Evolutionary conservation across 2,888 invertebrate genomes (phyloP).

Genomic region (Lepidocyrtoides sp.): DNA sequence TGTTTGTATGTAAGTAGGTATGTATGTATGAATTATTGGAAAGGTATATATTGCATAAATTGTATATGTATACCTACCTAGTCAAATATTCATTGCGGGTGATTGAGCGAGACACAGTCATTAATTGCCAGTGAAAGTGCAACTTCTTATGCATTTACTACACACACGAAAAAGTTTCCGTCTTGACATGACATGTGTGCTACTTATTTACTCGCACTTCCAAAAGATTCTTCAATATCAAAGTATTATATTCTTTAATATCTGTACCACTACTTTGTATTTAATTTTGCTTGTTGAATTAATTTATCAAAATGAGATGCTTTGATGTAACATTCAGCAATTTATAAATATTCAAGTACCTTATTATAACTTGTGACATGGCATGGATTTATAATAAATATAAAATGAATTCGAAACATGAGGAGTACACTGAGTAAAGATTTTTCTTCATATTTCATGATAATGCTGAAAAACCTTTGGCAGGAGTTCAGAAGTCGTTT

Average conservation of each 20-base stretch:
- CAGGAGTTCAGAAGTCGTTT: neutral
- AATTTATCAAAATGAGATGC: slow-evolving; percentile 2
- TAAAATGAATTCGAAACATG: neutral
- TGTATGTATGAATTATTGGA: too few relatives aligned
- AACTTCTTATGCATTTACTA: slow-evolving; percentile 28
- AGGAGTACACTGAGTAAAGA: neutral
- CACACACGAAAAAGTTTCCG: neutral
- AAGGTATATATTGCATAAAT: too few relatives aligned
- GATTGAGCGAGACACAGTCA: slow-evolving; percentile 28
- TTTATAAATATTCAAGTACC: neutral
- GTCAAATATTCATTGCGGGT: neutral
- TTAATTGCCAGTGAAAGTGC: slow-evolving; percentile 64
- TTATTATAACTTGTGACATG: neutral
- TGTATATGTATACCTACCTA: too few relatives aligned
- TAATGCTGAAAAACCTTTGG: neutral
- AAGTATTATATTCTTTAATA: neutral
- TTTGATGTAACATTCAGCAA: too few relatives aligned
- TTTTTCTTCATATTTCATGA: slow-evolving; percentile 2
- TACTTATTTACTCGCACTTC: neutral
- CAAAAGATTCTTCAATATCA: too few relatives aligned
- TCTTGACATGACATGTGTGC: slow-evolving; percentile 12
- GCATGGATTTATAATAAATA: neutral
- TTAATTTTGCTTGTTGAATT: neutral
- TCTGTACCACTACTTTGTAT: neutral
- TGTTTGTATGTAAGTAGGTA: too few relatives aligned